Conservation (phyloP, 2,888 invertebrate genomes). For the Ophion obscuratus region DNA sequence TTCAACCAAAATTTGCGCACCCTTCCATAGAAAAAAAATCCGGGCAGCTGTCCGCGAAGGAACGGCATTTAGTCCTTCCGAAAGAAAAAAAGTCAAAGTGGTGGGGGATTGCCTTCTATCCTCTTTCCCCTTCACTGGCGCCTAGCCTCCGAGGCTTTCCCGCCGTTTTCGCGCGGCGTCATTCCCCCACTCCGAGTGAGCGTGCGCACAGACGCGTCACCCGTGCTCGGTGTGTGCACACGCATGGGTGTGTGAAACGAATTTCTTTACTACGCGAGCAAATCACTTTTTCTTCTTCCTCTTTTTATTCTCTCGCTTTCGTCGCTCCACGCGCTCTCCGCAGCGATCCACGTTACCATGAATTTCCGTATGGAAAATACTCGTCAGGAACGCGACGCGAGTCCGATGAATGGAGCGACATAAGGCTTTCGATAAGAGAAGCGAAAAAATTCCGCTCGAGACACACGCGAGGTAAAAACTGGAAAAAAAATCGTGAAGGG, state of each 20-base stretch:
- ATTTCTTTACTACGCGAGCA: constrained; percentile 60
- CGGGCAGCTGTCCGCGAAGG: neutral
- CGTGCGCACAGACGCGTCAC: constrained; percentile 49
- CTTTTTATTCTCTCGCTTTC: neutral
- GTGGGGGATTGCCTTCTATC: constrained; percentile 3
- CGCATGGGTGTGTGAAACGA: constrained; percentile 34
- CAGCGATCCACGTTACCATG: constrained; percentile 8
- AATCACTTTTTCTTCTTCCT: neutral
- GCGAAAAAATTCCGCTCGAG: neutral
- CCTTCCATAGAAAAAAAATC: neutral
- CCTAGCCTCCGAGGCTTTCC: constrained; percentile 61
- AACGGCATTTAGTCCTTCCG: constrained; percentile 1
- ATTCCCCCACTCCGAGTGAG: constrained; percentile 54
- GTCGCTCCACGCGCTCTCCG: neutral
- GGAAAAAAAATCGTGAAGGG: constrained; percentile 1
- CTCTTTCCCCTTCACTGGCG: neutral
- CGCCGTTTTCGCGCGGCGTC: constrained; percentile 71
- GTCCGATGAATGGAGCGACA: neutral
- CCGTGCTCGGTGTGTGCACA: constrained; percentile 4
- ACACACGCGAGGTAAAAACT: constrained; percentile 7
- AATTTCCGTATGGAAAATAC: constrained; percentile 15
- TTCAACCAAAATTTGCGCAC: neutral
- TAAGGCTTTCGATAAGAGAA: constrained; percentile 16
- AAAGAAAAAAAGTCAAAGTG: constrained; percentile 23
- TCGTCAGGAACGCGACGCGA: neutral